Conservation (phyloP, 2,888 invertebrate genomes). For the Rhyacophila evoluta region DNA sequence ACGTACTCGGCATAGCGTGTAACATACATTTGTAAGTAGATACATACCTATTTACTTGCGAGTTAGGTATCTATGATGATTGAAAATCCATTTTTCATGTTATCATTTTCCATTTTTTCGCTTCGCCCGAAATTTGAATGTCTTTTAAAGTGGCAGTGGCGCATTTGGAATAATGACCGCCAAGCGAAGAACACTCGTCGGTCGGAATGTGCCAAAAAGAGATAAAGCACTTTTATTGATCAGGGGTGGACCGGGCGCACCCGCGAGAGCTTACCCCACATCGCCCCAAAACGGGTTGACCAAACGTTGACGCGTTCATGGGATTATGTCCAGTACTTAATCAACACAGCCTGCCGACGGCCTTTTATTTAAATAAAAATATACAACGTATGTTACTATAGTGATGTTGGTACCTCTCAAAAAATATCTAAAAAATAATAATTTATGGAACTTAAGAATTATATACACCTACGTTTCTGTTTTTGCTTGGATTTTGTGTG, state of each 20-base stretch:
- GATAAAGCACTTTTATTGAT: conserved; percentile 74
- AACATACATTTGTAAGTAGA: too few species aligned
- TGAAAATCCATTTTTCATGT: not conserved
- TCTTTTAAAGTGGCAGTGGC: conserved; percentile 3
- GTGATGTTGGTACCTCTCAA: too few species aligned
- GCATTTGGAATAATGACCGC: conserved; percentile 48
- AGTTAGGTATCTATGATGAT: conserved; percentile 25
- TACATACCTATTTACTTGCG: too few species aligned
- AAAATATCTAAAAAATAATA: too few species aligned
- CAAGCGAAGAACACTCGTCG: conserved; percentile 62
- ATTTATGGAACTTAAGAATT: too few species aligned
- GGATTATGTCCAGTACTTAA: not conserved
- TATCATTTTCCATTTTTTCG: conserved; percentile 12
- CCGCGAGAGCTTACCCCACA: conserved; percentile 26
- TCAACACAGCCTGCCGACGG: not conserved
- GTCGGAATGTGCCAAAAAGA: conserved; percentile 73
- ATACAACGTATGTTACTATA: too few species aligned
- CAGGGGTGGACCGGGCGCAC: conserved; percentile 55
- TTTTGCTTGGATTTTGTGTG: too few species aligned
- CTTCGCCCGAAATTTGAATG: conserved; percentile 15
- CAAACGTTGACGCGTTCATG: not conserved
- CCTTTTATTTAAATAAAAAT: too few species aligned
- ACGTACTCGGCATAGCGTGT: too few species aligned
- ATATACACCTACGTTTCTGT: too few species aligned
- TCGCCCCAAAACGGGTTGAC: conserved; percentile 4